Percentiles rank a stretch among this genome's conserved stretches.
Evolutionary conservation across 2,113 vertebrate genomes (phyloP).

Genomic region (Poecilia latipinna): DNA sequence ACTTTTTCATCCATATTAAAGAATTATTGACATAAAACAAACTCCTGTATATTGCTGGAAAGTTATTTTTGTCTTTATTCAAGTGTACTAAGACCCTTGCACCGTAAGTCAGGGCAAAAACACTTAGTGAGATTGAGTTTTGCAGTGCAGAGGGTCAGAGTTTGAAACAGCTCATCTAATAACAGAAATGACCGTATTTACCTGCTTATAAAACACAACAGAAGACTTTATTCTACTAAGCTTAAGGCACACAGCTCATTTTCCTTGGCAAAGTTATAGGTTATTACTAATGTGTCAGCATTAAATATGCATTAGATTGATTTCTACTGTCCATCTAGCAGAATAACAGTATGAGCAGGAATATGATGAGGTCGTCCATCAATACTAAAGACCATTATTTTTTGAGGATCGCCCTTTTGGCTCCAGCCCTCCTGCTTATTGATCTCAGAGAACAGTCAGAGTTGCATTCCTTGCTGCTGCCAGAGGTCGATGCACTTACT

Average conservation of each 20-base stretch:
- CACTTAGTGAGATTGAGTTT: too few relatives aligned
- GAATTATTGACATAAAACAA: too few relatives aligned
- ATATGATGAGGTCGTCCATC: constrained; percentile 53
- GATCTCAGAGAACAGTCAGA: constrained; percentile 36
- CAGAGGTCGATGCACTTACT: constrained; percentile 23
- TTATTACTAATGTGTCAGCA: constrained; percentile 38
- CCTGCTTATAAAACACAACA: constrained; percentile 9
- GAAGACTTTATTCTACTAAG: constrained; percentile 24
- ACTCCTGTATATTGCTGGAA: too few relatives aligned
- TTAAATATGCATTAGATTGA: constrained; percentile 58
- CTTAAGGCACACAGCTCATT: constrained; percentile 15
- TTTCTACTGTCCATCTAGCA: constrained; percentile 36
- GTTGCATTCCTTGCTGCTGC: constrained; percentile 26
- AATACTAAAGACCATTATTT: constrained; percentile 55
- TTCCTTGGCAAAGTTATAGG: constrained; percentile 11
- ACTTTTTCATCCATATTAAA: too few relatives aligned
- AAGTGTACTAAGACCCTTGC: too few relatives aligned
- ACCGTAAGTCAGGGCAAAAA: too few relatives aligned
- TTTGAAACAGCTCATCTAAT: not conserved
- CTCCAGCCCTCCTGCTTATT: constrained; percentile 19
- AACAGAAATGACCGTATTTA: not conserved
- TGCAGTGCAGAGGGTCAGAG: not conserved
- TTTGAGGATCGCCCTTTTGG: constrained; percentile 26
- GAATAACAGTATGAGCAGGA: constrained; percentile 27
- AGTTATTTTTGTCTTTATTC: too few relatives aligned